Base-by-base conservation (phyloP, 2,888 invertebrate genomes). In the Acholoe squamosa region DNA sequence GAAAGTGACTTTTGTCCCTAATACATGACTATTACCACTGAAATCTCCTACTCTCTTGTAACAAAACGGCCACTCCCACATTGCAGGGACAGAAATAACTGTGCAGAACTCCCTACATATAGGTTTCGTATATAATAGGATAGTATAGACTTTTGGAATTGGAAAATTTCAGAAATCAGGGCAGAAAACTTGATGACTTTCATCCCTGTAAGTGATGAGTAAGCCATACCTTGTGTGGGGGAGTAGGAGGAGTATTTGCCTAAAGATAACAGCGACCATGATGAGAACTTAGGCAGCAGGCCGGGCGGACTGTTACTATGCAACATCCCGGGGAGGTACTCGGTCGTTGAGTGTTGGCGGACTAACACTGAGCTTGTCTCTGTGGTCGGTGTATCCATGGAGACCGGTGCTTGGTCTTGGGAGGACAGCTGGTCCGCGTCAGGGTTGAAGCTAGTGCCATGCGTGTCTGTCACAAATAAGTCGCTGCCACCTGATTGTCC, bases 221-320 rank as follows among this genome's bases (percentile, higher is more conserved):
- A n/a, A n/a, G n/a, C n/a, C 56, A n/a, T 31, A 90, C 90, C 90
- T 88, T 89, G 90, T 7, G 54, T 94, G 95, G 99, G 98, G 86
- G 98, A 98, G 96, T 99, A 99, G 51, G 98, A 96, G 90, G 98
- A 98, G 76, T 98, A 98, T 0, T 98, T 97, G 0, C 99, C 99
- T 12, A 99, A 96, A 95, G 98, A 98, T 56, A 98, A 97, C 89
- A 99, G 96, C 14, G 98, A 97, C 98, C 99, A 99, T 93, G 98
- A 98, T 0, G 98, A 97, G 96, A 97, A 99, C 92, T 97, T 97
- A 0, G 99, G 99, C 92, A 98, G 96, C 67, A 98, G 96, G 80
- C 96, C 97, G 0, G 97, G 96, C 0, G 98, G 98, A 89, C 98
- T 98, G 93, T 96, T 97, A 0, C 97, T 96, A 94, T 99, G 98